Percentiles rank a stretch among this genome's conserved stretches.
Conservation (phyloP, 2,113 vertebrate species). For the Hippocampus barbouri region DNA sequence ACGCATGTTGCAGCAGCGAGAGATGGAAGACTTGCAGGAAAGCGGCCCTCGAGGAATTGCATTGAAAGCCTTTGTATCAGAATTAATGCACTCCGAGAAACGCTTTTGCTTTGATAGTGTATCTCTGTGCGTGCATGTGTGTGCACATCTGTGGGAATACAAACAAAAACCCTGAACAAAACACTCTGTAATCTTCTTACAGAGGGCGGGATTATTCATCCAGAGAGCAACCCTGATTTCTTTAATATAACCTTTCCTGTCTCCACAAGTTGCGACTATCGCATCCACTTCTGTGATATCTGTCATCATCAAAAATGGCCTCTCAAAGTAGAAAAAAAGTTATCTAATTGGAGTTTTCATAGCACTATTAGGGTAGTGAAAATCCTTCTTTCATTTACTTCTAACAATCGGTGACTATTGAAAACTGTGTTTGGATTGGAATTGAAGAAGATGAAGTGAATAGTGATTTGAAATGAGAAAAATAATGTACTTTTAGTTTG, state of each 20-base stretch:
- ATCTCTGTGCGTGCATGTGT: constrained; percentile 11
- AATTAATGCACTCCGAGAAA: not conserved
- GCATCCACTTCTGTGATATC: not conserved
- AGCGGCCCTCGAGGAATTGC: too few relatives aligned
- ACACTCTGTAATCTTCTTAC: constrained; percentile 33
- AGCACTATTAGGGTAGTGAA: not conserved
- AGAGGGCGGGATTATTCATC: constrained; percentile 36
- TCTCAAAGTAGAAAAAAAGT: not conserved
- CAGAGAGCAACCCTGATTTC: constrained; percentile 22
- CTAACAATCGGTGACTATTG: too few relatives aligned
- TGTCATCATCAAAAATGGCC: not conserved
- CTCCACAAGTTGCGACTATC: constrained; percentile 1
- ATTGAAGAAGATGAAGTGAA: too few relatives aligned
- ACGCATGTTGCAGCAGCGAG: too few relatives aligned
- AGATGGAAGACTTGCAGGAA: too few relatives aligned
- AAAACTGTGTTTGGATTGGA: too few relatives aligned
- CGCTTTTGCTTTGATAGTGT: not conserved
- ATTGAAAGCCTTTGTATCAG: not conserved
- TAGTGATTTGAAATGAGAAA: too few relatives aligned
- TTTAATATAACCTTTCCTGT: constrained; percentile 32
- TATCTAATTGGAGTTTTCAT: not conserved
- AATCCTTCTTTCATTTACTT: not conserved
- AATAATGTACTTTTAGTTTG: too few relatives aligned
- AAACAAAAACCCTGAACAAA: constrained; percentile 34
- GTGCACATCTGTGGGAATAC: constrained; percentile 26